These are phyloP conservation scores for Nothoprocta perdicaria DNA, from an alignment of 2,113 vertebrate species.

Conservation along the genomic window DNA sequence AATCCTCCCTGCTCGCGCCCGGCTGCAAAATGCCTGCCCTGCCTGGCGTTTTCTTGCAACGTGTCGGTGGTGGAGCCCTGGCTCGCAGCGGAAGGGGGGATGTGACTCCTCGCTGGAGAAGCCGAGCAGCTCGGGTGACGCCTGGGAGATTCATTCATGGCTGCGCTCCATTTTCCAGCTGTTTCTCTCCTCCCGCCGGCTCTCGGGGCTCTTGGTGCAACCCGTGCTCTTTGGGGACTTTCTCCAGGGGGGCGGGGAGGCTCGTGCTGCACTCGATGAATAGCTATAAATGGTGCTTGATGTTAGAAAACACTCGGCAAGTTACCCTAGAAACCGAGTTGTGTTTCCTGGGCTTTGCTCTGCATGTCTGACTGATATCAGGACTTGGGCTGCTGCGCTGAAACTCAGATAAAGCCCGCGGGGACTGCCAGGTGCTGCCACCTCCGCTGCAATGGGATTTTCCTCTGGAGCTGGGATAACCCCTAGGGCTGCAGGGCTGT, in stretches of 20 bases:
- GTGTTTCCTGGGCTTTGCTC: background rate
- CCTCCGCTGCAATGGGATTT: fast-evolving
- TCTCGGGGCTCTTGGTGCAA: background rate
- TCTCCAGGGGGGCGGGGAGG: background rate
- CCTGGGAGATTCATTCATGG: conserved; percentile 19
- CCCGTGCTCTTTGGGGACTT: background rate
- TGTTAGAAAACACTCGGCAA: conserved; percentile 8
- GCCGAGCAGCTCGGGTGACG: background rate
- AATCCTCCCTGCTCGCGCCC: background rate
- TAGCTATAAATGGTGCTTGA: conserved; percentile 25
- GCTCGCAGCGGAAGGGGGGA: background rate
- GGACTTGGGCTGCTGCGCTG: background rate
- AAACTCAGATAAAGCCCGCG: conserved; percentile 4
- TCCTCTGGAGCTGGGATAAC: background rate
- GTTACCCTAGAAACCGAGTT: conserved; percentile 48
- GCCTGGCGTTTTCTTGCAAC: conserved; percentile 48
- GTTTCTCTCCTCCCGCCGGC: background rate
- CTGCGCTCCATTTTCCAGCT: conserved; percentile 24
- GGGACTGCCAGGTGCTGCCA: background rate
- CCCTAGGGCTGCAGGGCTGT: background rate
- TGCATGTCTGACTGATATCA: background rate
- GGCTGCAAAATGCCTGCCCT: background rate
- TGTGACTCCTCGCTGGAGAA: background rate
- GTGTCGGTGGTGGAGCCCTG: background rate
- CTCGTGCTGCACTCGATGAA: fast-evolving